Base-by-base conservation (phyloP, 2,888 invertebrate genomes). In the Epinotia demarniana region DNA sequence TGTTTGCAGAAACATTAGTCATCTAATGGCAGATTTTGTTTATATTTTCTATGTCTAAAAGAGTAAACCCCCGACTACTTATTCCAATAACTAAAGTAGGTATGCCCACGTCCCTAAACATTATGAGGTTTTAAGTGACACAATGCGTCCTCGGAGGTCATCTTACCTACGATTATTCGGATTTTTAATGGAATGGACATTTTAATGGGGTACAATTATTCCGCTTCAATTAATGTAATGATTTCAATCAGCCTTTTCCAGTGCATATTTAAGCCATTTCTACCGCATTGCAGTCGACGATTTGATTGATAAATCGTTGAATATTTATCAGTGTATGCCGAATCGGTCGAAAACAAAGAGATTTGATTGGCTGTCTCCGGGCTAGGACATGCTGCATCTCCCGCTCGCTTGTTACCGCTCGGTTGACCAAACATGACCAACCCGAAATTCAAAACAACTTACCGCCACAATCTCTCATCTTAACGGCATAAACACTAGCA, bases 291-390 rank as follows among this genome's bases (percentile, higher is more conserved):
- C 43, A 58, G 53, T 66, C 43, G 58, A 19, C 43, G 61, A 49
- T 49, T 69, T 61, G 72, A 63, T 58, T 67, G 58, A 62, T 72
- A 72, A 58, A 43, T 72, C 64, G 61, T 53, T 69, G 72, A 73
- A 70, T 75, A 70, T 70, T 70, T 60, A 66, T 60, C 55, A 71
- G 70, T 53, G 64, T 49, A 49, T 58, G 55, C 71, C 43, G 73
- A 72, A 68, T 73, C 71, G 67, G 60, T 23, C 23, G 67, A 61
- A 69, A 70, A 77, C 77, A 77, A 77, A 75, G 77, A 74, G 64
- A 70, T 76, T 71, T 77, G 77, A 75, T 77, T 73, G 77, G 69
- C 70, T 76, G 73, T 73, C 75, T 72, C 70, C 62, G n/a, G 72
- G 72, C 72, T 58, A 46, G 61, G 58, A 76, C 76, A 68, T 19